Percentiles rank a stretch among this genome's conserved stretches.
phyloP scores from a whole-genome alignment of 2,797 vertebrate genomes.

The Fundulus diaphanus region DNA sequence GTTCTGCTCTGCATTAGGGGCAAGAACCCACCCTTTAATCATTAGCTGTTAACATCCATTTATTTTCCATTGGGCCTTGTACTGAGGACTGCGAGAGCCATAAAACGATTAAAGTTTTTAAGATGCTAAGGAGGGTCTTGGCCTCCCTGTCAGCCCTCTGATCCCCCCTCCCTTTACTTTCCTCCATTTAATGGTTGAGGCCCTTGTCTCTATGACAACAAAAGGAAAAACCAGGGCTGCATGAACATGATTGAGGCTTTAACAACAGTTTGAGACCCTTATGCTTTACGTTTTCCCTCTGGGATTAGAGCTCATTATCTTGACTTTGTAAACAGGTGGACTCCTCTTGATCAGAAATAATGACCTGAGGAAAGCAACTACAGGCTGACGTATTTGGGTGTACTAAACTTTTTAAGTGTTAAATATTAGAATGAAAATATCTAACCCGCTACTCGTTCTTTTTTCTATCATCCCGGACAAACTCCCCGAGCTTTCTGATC shows the following conservation, averaged over 20 bases:
- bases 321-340: slow-evolving; percentile 14
- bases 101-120: slow-evolving; percentile 41
- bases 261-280: slow-evolving; percentile 36
- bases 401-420: neutral
- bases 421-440: neutral
- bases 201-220: slow-evolving; percentile 59
- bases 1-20: neutral
- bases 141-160: slow-evolving; percentile 59
- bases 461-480: neutral
- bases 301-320: slow-evolving; percentile 20
- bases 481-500: neutral
- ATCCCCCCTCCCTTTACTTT: slow-evolving; percentile 19
- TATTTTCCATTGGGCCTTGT: slow-evolving; percentile 19
- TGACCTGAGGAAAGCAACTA: slow-evolving; percentile 12
- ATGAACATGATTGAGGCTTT: slow-evolving; percentile 43
- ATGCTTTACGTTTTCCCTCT: slow-evolving; percentile 21
- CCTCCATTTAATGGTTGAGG: slow-evolving; percentile 39
- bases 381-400: neutral
- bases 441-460: too few species aligned
- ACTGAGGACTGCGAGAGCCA: slow-evolving; percentile 24
- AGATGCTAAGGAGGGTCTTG: slow-evolving; percentile 59
- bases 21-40: slow-evolving; percentile 3
- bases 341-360: slow-evolving; percentile 15
- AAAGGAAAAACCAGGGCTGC: slow-evolving; percentile 49
- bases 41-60: slow-evolving; percentile 24